Percentiles rank a stretch among this genome's conserved stretches.
Evolutionary conservation across 2,888 invertebrate species (phyloP).

Genomic region (Drosophila pseudotakahashii): DNA sequence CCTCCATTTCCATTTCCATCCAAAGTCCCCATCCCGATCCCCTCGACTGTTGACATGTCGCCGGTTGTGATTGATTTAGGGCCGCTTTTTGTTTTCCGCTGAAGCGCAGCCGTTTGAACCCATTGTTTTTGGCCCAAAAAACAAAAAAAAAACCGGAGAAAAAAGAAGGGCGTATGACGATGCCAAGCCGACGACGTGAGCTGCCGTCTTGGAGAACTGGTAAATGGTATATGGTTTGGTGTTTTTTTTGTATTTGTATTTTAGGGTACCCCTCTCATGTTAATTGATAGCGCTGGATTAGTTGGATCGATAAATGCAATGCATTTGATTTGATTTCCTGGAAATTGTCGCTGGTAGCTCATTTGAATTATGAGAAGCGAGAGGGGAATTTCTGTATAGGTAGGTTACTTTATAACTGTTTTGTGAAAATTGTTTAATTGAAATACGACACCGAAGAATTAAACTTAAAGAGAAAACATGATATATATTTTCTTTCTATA

Average conservation of each 20-base stretch:
- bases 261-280: conserved; percentile 27
- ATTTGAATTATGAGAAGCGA: conserved; percentile 16
- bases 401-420: background rate
- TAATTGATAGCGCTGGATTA: conserved; percentile 49
- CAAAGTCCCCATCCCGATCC: conserved; percentile 9
- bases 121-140: conserved; percentile 74
- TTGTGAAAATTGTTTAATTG: background rate
- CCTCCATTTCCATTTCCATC: conserved; percentile 3
- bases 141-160: no score
- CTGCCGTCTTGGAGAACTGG: conserved; percentile 12
- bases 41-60: conserved; percentile 72
- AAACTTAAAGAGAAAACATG: background rate
- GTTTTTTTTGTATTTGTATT: background rate
- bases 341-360: conserved; percentile 19
- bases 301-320: conserved; percentile 35
- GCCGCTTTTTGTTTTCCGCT: conserved; percentile 71
- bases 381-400: background rate
- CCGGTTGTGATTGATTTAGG: conserved; percentile 76
- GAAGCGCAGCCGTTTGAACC: conserved; percentile 77
- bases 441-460: no score
- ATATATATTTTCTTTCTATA: no score
- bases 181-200: conserved; percentile 22
- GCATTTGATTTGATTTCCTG: conserved; percentile 32
- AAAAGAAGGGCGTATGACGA: conserved; percentile 36
- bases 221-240: background rate